Evolutionary conservation across 1,140 invertebrate species (phyloP), one percentile per base, ranked within the genome.

Genomic region (Heterodera schachtii): DNA sequence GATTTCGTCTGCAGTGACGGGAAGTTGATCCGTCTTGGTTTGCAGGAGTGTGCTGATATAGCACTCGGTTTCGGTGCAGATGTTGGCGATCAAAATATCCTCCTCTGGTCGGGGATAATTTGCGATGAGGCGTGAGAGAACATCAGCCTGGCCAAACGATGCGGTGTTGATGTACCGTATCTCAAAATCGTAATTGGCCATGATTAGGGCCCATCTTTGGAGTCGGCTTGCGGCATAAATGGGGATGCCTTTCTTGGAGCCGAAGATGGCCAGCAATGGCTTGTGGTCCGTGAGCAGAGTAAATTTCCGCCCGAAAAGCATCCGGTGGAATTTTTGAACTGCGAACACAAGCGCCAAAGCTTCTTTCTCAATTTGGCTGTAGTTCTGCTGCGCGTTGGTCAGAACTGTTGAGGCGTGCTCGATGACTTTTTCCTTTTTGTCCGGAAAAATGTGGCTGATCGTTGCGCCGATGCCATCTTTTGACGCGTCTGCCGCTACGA

Each of bases 251-350:
- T 60, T 60, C 57, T 60, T 60, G 13, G 57, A 60, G 9, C 57
- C 57, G 57, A 60, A 60, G 57, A 60, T 60, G 4, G 57, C 57
- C 57, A 60, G 57, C 19, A 60, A 19, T 19, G 57, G 57, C 16
- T 91, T 87, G 81, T 92, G 90, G 82, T 93, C 92, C 0, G 91
- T 92, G 19, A 86, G 80, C 21, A 92, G 86, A 13, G 83, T 76
- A 82, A 93, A 93, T 21, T 87, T 73, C 76, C 86, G 84, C 73
- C 90, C 92, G 86, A 87, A 91, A 5, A 92, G 73, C 84, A 91
- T 93, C 49, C 91, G 84, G 52, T 92, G 89, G 86, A 93, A 93
- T 19, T 60, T 60, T 19, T 60, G 57, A 11, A 60, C 57, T 11
- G 57, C 57, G 19, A 60, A 60, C 4, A 60, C 57, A 0, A 60